These are phyloP conservation scores for Elgaria multicarinata DNA, from an alignment of 2,113 vertebrate genomes.

Conservation along the genomic window DNA sequence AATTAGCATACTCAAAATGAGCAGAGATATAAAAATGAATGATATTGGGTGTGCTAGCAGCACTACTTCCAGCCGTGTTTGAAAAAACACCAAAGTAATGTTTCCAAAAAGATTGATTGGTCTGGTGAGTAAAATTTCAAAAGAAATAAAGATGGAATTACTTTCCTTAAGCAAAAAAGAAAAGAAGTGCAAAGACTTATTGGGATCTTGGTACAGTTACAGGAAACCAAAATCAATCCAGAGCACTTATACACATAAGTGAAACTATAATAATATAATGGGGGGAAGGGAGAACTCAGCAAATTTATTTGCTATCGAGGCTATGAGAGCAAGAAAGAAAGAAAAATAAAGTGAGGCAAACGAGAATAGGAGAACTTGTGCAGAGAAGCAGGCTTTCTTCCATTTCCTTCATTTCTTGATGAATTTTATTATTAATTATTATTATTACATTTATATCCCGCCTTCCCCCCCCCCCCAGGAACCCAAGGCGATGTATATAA, in stretches of 20 bases:
- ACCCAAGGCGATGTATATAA: no score
- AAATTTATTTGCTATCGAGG: neutral
- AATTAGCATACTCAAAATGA: slow-evolving; percentile 11
- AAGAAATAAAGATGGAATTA: slow-evolving; percentile 25
- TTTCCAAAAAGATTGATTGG: slow-evolving; percentile 18
- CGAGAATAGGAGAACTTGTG: neutral
- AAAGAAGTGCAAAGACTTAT: slow-evolving; percentile 2
- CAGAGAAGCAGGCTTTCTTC: neutral
- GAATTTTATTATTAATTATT: no score
- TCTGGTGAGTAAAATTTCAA: slow-evolving; percentile 9
- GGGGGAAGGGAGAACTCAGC: neutral
- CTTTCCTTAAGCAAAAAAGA: slow-evolving; percentile 1
- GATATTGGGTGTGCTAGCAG: neutral
- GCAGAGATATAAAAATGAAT: slow-evolving; percentile 19
- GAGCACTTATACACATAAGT: neutral
- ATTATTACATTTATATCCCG: no score
- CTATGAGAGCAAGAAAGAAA: neutral
- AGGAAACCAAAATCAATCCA: slow-evolving; percentile 13
- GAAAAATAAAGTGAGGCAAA: neutral
- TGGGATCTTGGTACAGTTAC: neutral
- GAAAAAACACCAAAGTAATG: neutral
- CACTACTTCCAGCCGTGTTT: neutral
- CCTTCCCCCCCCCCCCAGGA: no score
- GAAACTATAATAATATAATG: neutral
- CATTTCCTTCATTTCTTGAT: neutral